A percentile compares a stretch with the other conserved stretches of the same genome.
Evolutionary conservation across 2,113 vertebrate genomes (phyloP).

Genomic region (Pterocles orientalis): DNA sequence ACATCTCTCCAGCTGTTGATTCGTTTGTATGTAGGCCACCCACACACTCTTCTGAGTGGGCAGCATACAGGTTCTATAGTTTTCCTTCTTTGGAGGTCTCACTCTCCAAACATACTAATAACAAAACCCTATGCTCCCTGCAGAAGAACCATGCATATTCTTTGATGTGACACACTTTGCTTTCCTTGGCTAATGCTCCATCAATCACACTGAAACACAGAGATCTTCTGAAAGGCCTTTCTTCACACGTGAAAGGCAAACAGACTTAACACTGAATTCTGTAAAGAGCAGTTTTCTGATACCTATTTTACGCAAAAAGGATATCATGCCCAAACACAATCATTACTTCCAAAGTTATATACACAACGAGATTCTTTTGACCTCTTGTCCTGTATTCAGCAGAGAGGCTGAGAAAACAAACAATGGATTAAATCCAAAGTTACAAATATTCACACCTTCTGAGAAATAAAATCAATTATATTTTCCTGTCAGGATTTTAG

Average conservation of each 20-base stretch:
- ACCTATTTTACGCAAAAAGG: background rate
- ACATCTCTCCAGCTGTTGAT: background rate
- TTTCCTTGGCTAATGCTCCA: background rate
- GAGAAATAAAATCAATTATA: background rate
- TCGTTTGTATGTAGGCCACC: fast-evolving
- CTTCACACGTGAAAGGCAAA: background rate
- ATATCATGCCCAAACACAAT: background rate
- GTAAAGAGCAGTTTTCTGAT: background rate
- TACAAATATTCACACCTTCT: background rate
- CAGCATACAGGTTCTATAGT: too few species aligned
- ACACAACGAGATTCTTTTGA: background rate
- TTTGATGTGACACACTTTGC: background rate
- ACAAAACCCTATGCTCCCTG: background rate
- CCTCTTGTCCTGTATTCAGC: background rate
- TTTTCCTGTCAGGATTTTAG: background rate
- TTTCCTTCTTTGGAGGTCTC: background rate
- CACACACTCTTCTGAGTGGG: background rate
- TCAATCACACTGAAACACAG: too few species aligned
- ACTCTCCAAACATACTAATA: background rate
- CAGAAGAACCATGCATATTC: background rate
- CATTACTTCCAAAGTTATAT: background rate
- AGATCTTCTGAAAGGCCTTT: background rate
- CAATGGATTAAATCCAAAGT: background rate
- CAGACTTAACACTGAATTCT: background rate
- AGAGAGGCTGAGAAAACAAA: background rate